Evolutionary conservation across 2,888 invertebrate species (phyloP).

Genomic region (Phyto melanocephala): DNA sequence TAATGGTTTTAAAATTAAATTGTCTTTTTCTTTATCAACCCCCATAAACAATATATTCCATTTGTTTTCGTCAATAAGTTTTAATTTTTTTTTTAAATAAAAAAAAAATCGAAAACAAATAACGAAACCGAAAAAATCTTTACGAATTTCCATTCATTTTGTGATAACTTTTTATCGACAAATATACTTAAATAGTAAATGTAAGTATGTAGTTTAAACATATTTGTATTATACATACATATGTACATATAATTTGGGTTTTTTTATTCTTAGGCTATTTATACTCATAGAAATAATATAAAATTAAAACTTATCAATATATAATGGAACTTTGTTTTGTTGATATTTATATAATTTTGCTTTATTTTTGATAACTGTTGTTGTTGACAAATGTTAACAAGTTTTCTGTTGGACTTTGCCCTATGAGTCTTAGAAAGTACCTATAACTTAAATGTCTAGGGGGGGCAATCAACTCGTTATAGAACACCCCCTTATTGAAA

Average conservation of each 20-base stretch:
- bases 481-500: background rate
- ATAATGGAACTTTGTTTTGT: slow-evolving; percentile 25
- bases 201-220: too few species aligned
- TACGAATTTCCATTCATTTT: background rate
- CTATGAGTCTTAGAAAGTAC: slow-evolving; percentile 69
- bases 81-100: background rate
- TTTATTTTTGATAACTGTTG: slow-evolving; percentile 41
- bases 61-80: too few species aligned
- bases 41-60: background rate
- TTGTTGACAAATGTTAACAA: slow-evolving; percentile 53
- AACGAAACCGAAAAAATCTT: background rate
- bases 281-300: background rate
- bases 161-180: background rate
- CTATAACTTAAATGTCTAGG: slow-evolving; percentile 5
- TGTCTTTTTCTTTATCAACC: background rate
- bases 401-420: slow-evolving; percentile 70
- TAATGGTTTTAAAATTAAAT: background rate
- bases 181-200: too few species aligned
- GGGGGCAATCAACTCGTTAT: slow-evolving; percentile 44
- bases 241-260: background rate
- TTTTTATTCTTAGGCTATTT: background rate
- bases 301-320: background rate
- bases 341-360: slow-evolving; percentile 12
- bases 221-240: too few species aligned
- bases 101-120: background rate